Conservation (phyloP, 1,140 invertebrate species). For the Ceratitis capitata region DNA sequence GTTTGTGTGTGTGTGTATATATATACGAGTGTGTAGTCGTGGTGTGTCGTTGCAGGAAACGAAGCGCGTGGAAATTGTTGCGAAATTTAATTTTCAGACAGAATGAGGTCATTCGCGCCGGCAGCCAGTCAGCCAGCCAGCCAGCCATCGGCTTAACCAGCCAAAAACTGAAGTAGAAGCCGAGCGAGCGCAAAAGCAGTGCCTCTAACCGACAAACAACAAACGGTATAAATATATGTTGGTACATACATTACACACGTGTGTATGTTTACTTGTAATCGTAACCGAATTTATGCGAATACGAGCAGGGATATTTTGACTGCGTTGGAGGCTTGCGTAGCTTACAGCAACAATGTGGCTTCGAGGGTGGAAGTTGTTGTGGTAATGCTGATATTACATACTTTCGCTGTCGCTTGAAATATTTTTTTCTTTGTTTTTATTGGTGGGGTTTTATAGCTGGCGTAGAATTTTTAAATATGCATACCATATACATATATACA, state of each 20-base stretch:
- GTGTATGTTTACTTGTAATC: not conserved
- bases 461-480: not conserved
- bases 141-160: not conserved
- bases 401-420: not conserved
- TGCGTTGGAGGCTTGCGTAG: not conserved
- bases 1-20: not conserved
- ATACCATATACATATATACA: too few species aligned
- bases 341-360: slow-evolving; percentile 11
- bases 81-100: slow-evolving; percentile 39
- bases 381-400: slow-evolving; percentile 18
- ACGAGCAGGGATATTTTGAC: not conserved
- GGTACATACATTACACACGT: not conserved
- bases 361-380: not conserved
- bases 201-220: not conserved
- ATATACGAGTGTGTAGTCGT: not conserved
- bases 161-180: not conserved
- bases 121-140: not conserved
- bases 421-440: not conserved
- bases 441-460: not conserved
- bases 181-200: not conserved
- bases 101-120: slow-evolving; percentile 39
- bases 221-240: not conserved
- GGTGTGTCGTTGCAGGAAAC: not conserved
- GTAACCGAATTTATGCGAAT: not conserved
- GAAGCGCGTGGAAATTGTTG: slow-evolving; percentile 28